Percentiles rank a stretch among this genome's conserved stretches.
Conservation (phyloP, 2,797 vertebrate species). For the Schizopygopsis malacanthus region DNA sequence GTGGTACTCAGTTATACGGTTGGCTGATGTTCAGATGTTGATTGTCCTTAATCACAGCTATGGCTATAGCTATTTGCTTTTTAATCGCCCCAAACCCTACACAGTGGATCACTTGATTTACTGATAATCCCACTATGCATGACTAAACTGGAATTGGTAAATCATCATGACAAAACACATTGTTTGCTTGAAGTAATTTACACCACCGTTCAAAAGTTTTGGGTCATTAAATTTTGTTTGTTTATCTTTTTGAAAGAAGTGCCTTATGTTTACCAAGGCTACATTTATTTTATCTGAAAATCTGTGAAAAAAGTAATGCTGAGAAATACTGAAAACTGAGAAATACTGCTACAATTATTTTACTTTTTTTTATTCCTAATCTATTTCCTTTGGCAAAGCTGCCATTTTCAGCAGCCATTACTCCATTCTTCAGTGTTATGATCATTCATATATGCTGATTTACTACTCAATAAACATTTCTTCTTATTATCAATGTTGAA, state of each 20-base stretch:
- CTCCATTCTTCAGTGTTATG: no score
- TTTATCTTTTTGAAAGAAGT: background rate
- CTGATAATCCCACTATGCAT: background rate
- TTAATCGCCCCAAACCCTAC: conserved; percentile 15
- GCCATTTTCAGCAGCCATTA: background rate
- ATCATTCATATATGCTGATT: background rate
- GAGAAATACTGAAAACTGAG: background rate
- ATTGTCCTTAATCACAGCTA: conserved; percentile 55
- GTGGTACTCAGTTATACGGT: conserved; percentile 62
- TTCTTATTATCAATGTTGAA: background rate
- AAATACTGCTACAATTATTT: background rate
- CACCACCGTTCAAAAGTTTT: background rate
- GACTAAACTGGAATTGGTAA: background rate
- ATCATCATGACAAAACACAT: background rate
- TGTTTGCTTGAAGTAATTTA: background rate
- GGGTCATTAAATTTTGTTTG: background rate
- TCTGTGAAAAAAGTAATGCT: background rate
- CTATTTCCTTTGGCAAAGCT: background rate
- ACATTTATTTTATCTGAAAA: background rate
- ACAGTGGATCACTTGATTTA: conserved; percentile 14
- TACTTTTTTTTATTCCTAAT: background rate
- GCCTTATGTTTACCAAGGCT: background rate
- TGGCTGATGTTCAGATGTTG: conserved; percentile 55
- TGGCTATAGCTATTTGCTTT: conserved; percentile 50
- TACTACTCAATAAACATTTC: background rate